Evolutionary conservation across 2,113 vertebrate genomes (phyloP).

Genomic region (Sisor rabdophorus): DNA sequence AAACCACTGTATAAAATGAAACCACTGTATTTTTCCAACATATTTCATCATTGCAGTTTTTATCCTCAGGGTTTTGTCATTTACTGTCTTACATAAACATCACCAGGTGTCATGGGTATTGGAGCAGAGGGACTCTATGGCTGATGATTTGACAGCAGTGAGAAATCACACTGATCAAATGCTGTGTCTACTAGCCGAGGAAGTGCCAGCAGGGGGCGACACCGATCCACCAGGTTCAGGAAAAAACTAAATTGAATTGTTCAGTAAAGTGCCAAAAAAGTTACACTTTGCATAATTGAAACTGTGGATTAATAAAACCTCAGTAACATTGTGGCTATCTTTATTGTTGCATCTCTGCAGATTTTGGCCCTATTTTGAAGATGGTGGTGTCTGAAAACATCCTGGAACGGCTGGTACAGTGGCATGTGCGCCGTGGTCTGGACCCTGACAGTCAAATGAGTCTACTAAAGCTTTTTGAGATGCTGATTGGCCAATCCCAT

Average conservation of each 20-base stretch:
- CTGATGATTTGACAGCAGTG: constrained; percentile 86
- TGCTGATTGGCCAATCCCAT: constrained; percentile 87
- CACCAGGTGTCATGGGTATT: constrained; percentile 82
- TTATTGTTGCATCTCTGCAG: neutral
- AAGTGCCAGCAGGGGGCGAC: constrained; percentile 69
- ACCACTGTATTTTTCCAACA: no score
- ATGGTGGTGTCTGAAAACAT: constrained; percentile 80
- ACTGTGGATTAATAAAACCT: neutral
- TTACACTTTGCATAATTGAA: neutral
- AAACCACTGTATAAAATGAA: no score
- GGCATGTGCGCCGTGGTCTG: constrained; percentile 82
- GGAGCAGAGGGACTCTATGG: constrained; percentile 74
- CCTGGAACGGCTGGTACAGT: constrained; percentile 80
- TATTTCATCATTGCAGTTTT: neutral
- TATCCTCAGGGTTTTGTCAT: neutral
- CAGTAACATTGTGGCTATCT: neutral
- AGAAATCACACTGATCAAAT: constrained; percentile 94
- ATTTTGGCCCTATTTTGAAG: constrained; percentile 83
- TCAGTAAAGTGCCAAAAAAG: neutral
- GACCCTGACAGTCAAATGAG: constrained; percentile 82
- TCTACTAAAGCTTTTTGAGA: constrained; percentile 90
- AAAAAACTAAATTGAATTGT: no score
- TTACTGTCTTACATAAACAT: neutral
- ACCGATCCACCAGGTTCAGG: constrained; percentile 34
- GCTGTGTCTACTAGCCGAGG: constrained; percentile 87